Evolutionary conservation across 2,113 vertebrate species (phyloP).

Genomic region (Odontesthes bonariensis): DNA sequence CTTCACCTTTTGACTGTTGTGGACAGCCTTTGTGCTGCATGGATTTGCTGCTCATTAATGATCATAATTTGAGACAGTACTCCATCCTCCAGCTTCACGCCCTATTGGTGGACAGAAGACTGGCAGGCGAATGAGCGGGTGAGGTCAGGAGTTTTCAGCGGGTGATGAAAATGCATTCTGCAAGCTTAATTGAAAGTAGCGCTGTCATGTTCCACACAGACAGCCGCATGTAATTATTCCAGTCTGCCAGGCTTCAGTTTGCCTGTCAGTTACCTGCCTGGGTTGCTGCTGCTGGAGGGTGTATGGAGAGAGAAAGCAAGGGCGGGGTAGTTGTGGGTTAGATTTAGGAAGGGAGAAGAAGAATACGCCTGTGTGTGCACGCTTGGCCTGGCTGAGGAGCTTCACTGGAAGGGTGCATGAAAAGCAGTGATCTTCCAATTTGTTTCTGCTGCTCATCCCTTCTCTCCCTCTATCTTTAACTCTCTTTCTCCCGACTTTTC

Average conservation of each 20-base stretch:
- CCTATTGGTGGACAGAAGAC: constrained; percentile 46
- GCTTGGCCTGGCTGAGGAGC: constrained; percentile 64
- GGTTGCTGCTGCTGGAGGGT: constrained; percentile 67
- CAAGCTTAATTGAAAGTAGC: constrained; percentile 80
- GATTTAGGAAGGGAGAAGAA: constrained; percentile 32
- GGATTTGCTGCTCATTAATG: constrained; percentile 49
- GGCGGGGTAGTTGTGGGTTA: constrained; percentile 39
- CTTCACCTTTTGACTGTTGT: constrained; percentile 25
- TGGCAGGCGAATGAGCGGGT: constrained; percentile 31
- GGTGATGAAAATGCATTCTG: constrained; percentile 73
- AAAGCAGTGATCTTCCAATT: constrained; percentile 80
- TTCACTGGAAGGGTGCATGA: constrained; percentile 71
- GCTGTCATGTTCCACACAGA: constrained; percentile 77
- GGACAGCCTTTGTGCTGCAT: constrained; percentile 9
- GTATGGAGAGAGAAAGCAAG: constrained; percentile 49
- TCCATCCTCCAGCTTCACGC: constrained; percentile 22
- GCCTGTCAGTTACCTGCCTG: constrained; percentile 79
- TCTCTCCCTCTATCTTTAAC: constrained; percentile 64
- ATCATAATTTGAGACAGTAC: constrained; percentile 34
- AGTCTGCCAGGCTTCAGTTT: constrained; percentile 78
- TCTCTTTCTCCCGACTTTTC: constrained; percentile 59
- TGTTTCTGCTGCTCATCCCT: constrained; percentile 67
- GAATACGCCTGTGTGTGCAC: not conserved
- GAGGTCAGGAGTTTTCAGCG: constrained; percentile 40
- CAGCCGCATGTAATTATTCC: constrained; percentile 82